phyloP scores from a whole-genome alignment of 2,797 vertebrate species.

The Hirundo rustica region DNA sequence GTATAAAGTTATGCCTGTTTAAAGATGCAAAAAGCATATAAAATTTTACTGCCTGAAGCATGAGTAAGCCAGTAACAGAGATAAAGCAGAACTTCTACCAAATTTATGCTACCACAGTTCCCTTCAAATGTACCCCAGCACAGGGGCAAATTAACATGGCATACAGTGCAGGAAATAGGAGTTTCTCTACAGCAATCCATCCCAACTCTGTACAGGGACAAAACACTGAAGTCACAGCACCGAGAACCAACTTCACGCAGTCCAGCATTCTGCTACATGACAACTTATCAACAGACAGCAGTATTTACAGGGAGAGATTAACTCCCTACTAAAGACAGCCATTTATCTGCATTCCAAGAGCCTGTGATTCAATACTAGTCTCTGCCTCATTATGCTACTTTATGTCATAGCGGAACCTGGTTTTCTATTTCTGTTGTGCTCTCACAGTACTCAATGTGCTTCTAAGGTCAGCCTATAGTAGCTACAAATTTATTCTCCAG shows the following conservation, averaged over 20 bases:
- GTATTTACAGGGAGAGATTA: neutral
- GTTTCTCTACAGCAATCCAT: neutral
- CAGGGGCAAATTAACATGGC: neutral
- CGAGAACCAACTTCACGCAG: accelerated
- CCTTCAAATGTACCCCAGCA: neutral
- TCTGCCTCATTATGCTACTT: neutral
- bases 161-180: neutral
- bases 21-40: neutral
- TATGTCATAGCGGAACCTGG: neutral
- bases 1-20: neutral
- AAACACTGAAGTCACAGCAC: neutral
- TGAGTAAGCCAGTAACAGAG: neutral
- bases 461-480: neutral
- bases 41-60: neutral
- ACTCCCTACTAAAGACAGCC: neutral
- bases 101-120: neutral
- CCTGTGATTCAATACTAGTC: neutral
- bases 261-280: neutral
- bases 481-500: neutral
- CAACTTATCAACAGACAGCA: neutral
- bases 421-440: neutral
- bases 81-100: neutral
- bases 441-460: neutral
- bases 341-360: neutral
- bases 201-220: neutral